Base-by-base conservation (phyloP, 2,888 invertebrate species). In the Cheiracanthium punctorium region DNA sequence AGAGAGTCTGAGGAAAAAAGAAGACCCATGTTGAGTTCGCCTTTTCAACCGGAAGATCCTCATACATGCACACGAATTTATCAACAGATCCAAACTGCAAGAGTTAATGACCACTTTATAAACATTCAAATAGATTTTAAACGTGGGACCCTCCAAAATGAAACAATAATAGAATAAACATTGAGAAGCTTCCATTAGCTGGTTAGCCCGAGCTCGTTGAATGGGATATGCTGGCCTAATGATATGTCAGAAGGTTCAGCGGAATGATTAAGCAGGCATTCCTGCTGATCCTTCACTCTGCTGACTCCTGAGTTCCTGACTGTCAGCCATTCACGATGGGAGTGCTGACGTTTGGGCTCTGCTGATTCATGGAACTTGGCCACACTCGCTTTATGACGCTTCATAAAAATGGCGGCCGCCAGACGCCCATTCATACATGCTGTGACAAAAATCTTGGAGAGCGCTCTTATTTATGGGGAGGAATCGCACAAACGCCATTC, bases 241-340 rank as follows among this genome's bases (percentile, higher is more conserved):
- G 69, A 33, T 37, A 69, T 33, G 37, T 32, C 69, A 33, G 33
- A 69, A 69, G 69, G 69, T 33, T n/a, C 69, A 69, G 33, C 69
- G 69, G 69, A 69, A 69, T 69, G 69, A 69, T 69, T 69, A 69
- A 69, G 69, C 69, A 33, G 69, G 69, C 69, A 69, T 69, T 69
- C 69, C 37, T 69, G 69, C 69, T 69, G 69, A 69, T 69, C 69
- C 69, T 69, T 20, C 37, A 69, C 33, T 69, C 37, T 69, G 69
- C 69, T 69, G 69, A 69, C 69, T 69, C 69, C 32, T 20, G n/a
- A 24, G 69, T 69, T 69, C 37, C 69, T 33, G 69, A 69, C 37
- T 33, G 69, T 69, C 20, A 69, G 69, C 69, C 37, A 69, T 69
- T 69, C 32, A 32, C 58, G 58, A 24, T 24, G 24, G n/a, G 69